Base-by-base conservation (phyloP, 1,140 invertebrate species). In the Holotrichia oblita region DNA sequence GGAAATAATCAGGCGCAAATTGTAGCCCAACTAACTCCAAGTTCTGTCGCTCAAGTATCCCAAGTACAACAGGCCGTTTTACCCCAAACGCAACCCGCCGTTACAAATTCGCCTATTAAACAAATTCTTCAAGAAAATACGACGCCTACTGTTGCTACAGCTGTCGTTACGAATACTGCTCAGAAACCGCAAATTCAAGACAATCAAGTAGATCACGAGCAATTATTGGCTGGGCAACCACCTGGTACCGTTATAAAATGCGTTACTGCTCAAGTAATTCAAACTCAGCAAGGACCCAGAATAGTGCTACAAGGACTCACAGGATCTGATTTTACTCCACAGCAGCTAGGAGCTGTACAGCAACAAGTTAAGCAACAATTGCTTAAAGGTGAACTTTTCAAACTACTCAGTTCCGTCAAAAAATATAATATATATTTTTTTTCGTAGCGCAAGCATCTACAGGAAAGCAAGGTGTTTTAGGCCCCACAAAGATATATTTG, bases 341-440 rank as follows among this genome's bases (percentile, higher is more conserved):
- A 94, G 79, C 95, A 96, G 86, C 83, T 96, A 73, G 90, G 92
- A 0, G 89, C 94, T 78, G 93, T 96, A 0, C 94, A 96, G 83
- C 93, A 95, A 81, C 95, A 96, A 89, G 94, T 96, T 0, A 96
- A 96, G 87, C 94, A 95, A 83, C 94, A 96, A 84, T 85, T 96
- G 41, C 87, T 96, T 41, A 96, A 95, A 92, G 93, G 93, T 94
- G 44, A 6, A 48, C 2, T 2, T 48, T 48, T 9, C 2, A 17
- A 20, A 22, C 20, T 61, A 14, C 8, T 9, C 42, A 75, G 6
- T 42, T 75, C 20, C 17, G 1, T 75, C 40, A 6, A 0, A 75
- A 42, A n/a, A 64, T 64, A 22, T 40, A 40, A 6, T 42, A n/a
- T 75, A 17, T n/a, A n/a, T n/a, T n/a, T 75, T 41, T 44, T 24